Conservation (phyloP, 1,140 invertebrate species). For the Drosophila ananassae region DNA sequence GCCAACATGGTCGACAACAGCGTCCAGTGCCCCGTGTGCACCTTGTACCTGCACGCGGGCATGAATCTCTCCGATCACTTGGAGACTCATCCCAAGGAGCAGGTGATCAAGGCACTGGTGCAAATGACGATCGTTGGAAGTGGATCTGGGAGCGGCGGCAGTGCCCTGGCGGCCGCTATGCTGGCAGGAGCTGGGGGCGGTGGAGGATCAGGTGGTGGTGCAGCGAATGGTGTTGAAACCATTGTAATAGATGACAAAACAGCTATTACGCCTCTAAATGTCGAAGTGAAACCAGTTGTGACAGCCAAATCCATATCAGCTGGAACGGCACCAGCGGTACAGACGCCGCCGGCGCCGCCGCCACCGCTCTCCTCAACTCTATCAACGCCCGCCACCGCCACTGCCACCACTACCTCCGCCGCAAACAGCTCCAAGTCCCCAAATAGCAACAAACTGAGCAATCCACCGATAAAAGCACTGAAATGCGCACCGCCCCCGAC, state of each 20-base stretch:
- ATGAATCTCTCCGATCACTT: slow-evolving; percentile 91
- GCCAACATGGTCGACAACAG: slow-evolving; percentile 85
- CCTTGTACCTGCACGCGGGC: slow-evolving; percentile 91
- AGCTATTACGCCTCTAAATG: not conserved
- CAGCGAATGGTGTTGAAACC: not conserved
- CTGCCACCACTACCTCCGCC: slow-evolving; percentile 14
- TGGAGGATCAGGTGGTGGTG: not conserved
- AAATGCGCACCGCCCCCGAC: slow-evolving; percentile 68
- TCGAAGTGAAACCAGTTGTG: slow-evolving; percentile 64
- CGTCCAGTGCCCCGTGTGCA: slow-evolving; percentile 91
- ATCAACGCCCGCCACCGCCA: slow-evolving; percentile 16
- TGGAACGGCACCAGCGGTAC: not conserved
- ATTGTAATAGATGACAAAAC: slow-evolving; percentile 22
- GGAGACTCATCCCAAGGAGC: slow-evolving; percentile 93
- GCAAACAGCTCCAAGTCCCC: slow-evolving; percentile 23
- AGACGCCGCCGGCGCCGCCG: slow-evolving; percentile 2
- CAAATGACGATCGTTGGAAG: slow-evolving; percentile 81
- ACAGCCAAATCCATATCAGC: slow-evolving; percentile 34
- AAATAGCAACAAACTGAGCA: slow-evolving; percentile 57
- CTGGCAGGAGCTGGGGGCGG: slow-evolving; percentile 34
- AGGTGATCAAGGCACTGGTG: slow-evolving; percentile 92
- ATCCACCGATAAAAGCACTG: slow-evolving; percentile 74
- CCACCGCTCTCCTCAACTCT: slow-evolving; percentile 8
- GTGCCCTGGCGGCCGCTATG: slow-evolving; percentile 57
- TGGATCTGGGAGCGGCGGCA: slow-evolving; percentile 43